Evolutionary conservation across 2,113 vertebrate genomes (phyloP), one percentile per base, ranked within the genome.

Genomic region (Pachyramphus minor): DNA sequence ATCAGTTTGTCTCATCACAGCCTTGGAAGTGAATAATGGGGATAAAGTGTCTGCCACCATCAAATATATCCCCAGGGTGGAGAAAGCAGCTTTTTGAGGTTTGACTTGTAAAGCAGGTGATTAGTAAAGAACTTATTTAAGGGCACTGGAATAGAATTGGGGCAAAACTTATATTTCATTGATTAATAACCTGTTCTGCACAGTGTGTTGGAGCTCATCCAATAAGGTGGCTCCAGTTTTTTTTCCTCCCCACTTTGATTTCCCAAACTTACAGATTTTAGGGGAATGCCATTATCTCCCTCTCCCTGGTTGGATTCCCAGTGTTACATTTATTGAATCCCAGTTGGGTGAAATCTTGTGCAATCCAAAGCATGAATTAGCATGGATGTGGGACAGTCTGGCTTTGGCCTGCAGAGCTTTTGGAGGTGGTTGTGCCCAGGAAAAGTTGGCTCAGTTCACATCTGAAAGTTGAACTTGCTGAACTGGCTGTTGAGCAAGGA

Each of bases 401-500:
- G 50, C 3, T 69, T 69, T 80, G 79, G 41, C 74, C 60, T 71
- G 67, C 89, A 64, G 60, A 79, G 53, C 49, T 84, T 14, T 25
- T 41, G 22, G 8, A 44, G 69, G 47, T 78, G 80, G 27, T 33
- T 85, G 52, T 87, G 84, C 60, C 53, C 37, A 41, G 69, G 73
- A 68, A 28, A 78, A 73, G 56, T 69, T 59, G n/a, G 35, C 89
- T 84, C 2, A 1, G 14, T 60, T 60, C 63, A 6, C 18, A 5
- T 44, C 77, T 68, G 62, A 64, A 64, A 64, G 25, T 8, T 37
- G 56, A 75, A 67, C 87, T 92, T 64, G 95, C 87, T 56, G 79
- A 71, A 31, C 89, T 87, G 83, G 86, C 90, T 87, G 80, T 77
- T 90, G 94, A 72, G 89, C 81, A 82, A 87, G 94, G 39, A 11